Percentiles rank a stretch among this genome's conserved stretches.
Conservation (phyloP, 35 echinoderm and acorn worm genomes). For the Anneissia japonica region DNA sequence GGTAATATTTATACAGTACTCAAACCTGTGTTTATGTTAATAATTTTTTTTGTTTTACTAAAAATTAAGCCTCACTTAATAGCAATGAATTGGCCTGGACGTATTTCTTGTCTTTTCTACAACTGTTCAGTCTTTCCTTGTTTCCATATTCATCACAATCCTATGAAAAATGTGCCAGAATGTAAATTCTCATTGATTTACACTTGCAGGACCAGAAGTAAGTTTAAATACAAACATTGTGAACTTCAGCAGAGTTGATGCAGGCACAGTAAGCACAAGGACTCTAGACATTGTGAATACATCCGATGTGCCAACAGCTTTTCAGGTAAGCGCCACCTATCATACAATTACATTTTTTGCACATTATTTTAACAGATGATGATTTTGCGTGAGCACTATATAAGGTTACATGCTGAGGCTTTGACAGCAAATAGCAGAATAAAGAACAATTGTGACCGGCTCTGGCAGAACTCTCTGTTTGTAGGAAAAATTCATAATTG, state of each 20-base stretch:
- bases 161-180: background rate
- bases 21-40: no score
- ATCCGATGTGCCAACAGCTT: constrained; percentile 72
- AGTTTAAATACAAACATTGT: constrained; percentile 50
- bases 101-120: background rate
- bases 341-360: no score
- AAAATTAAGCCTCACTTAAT: no score
- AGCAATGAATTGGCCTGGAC: background rate
- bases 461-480: no score
- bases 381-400: no score
- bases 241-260: constrained; percentile 63
- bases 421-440: no score
- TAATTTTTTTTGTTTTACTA: no score
- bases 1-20: no score
- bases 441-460: no score
- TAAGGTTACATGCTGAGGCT: no score
- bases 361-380: no score
- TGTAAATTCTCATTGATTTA: background rate
- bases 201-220: constrained; percentile 61
- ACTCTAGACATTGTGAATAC: constrained; percentile 69
- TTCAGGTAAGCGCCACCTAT: constrained; percentile 56
- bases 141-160: background rate
- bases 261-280: constrained; percentile 46
- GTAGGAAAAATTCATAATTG: no score
- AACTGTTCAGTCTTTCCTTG: background rate